Base-by-base conservation (phyloP, 1,140 invertebrate genomes). In the Stratiolaelaps scimitus region DNA sequence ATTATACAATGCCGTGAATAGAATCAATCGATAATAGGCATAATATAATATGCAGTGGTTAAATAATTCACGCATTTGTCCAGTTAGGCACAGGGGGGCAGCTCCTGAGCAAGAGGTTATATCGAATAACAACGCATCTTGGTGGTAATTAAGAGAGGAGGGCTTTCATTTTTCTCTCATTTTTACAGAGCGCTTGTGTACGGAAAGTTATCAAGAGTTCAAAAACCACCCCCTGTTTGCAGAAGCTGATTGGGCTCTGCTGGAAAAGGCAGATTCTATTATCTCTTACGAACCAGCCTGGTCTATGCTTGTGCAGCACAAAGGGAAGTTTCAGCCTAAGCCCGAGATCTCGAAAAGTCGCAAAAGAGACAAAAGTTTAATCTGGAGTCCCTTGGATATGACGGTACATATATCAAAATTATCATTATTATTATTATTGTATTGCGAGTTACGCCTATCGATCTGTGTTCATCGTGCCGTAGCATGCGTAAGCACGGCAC, bases 261-360 rank as follows among this genome's bases (percentile, higher is more conserved):
- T 60, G 53, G 53, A 60, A 23, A 60, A 60, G 26, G 53, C 53
- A 26, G 53, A 60, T 26, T 15, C 53, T 15, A 60, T 60, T 23
- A 23, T 60, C 10, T 34, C 53, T 26, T 60, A 20, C 20, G 53
- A 60, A 2, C 53, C 53, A 20, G 53, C 53, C 17, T 60, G 53
- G 53, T 15, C 17, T 6, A 60, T 23, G 20, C 53, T 60, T 15
- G 26, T 60, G 1, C 26, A 60, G 13, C 6, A 20, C 23, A 34
- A 26, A 19, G 53, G 53, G 1, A 60, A 60, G 10, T 60, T 29
- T 34, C 53, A 60, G 26, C 53, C 53, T 13, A 60, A 60, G 20
- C 53, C 53, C 53, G 53, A 60, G 1, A 17, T 60, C 17, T 34
- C 53, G 1, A 15, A 23, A 23, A 60, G 34, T 15, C 26, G 34